Percentiles rank a stretch among this genome's conserved stretches.
These are phyloP conservation scores for Hirtodrosophila duncani DNA, from an alignment of 2,888 invertebrate species.

Conservation along the genomic window DNA sequence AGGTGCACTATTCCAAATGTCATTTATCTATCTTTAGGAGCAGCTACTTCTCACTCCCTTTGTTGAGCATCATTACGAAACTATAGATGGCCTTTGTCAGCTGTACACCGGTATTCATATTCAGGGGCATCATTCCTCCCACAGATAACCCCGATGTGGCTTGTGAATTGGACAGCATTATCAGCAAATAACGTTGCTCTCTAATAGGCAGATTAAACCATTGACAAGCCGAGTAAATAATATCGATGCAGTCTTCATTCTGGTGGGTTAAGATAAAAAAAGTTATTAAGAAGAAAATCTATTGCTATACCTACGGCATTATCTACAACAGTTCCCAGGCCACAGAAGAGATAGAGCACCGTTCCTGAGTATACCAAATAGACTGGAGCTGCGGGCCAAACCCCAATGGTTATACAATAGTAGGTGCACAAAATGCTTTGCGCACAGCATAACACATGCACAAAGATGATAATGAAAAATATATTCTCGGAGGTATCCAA, in stretches of 20 bases:
- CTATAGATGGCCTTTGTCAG: conserved; percentile 35
- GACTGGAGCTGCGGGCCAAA: conserved; percentile 45
- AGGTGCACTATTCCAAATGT: too few species aligned
- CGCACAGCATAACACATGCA: conserved; percentile 26
- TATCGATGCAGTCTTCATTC: not conserved
- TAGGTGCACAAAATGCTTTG: conserved; percentile 26
- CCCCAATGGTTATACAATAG: conserved; percentile 33
- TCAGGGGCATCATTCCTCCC: not conserved
- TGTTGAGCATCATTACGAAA: conserved; percentile 41
- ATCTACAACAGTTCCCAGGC: conserved; percentile 46
- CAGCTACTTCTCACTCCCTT: too few species aligned
- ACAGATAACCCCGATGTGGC: not conserved
- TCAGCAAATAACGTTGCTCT: not conserved
- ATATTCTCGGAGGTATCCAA: conserved; percentile 7
- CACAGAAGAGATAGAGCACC: conserved; percentile 45
- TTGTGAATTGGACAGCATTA: not conserved
- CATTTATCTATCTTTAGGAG: too few species aligned
- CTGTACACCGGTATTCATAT: conserved; percentile 16
- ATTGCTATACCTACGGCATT: too few species aligned
- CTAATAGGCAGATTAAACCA: not conserved
- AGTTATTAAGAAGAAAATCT: too few species aligned
- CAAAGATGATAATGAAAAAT: conserved; percentile 30
- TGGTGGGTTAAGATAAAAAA: too few species aligned
- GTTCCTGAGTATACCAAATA: conserved; percentile 29
- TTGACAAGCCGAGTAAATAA: not conserved